Evolutionary conservation across 2,113 vertebrate species (phyloP), one percentile per base, ranked within the genome.

Genomic region (Notothenia coriiceps): DNA sequence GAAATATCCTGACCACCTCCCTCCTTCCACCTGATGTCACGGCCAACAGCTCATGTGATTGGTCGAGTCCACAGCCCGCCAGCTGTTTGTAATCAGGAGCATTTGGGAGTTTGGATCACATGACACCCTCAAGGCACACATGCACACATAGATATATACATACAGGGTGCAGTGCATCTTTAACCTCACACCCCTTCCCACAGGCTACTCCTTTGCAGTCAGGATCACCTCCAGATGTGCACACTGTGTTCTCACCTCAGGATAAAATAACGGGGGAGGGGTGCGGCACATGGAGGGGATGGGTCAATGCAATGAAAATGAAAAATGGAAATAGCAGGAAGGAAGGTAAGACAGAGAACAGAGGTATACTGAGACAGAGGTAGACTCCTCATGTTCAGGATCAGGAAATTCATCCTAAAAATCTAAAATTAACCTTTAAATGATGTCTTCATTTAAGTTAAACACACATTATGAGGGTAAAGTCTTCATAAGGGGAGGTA

Each of bases 211-310:
- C 76, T 88, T 50, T 80, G 82, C 86, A 67, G 66, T 6, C 69
- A 55, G 79, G 83, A 92, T 91, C 84, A 90, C 88, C 83, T 91
- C 92, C 91, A 91, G 91, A 93, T 93, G 93, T 93, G 86, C 83
- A 63, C 85, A 43, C 35, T 56, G 67, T 69, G 68, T 77, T 84
- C 86, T 75, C 79, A 88, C 86, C 65, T 86, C 57, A 77, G 84
- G 75, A 72, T 35, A 68, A 68, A 71, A 65, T 71, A 50, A 54
- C 6, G 68, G 68, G 88, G 80, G 77, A 78, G 54, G 74, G 74
- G 63, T 50, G 77, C 1, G 20, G 51, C 57, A 70, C 22, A 72
- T 8, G n/a, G 52, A 77, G 51, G 29, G 35, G 20, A 63, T 49
- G 52, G 15, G 63, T 51, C 3, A 29, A 33, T 22, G 12, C n/a